phyloP scores from a whole-genome alignment of 1,140 invertebrate species.

The Drosophila micromelanica region DNA sequence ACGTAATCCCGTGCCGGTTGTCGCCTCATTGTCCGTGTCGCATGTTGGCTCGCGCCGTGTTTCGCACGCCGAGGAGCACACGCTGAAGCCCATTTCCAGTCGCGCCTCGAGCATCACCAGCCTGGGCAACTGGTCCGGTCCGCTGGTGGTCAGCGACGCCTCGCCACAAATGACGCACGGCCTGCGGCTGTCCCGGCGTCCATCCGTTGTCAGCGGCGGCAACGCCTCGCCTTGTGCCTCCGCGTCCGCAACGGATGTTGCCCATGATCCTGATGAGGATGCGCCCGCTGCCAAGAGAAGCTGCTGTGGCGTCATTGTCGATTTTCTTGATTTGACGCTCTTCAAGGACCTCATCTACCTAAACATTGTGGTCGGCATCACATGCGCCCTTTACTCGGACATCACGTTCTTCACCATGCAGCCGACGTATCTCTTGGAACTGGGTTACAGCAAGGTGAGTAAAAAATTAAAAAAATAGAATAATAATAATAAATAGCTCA shows the following conservation, averaged over 20 bases:
- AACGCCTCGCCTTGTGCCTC: neutral
- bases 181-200: conserved; percentile 58
- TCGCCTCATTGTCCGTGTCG: neutral
- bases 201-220: conserved; percentile 16
- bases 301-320: conserved; percentile 84
- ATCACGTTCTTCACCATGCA: conserved; percentile 88
- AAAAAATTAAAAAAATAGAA: neutral
- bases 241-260: neutral
- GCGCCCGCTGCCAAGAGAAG: conserved; percentile 1
- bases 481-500: no score
- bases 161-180: conserved; percentile 74
- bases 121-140: conserved; percentile 83
- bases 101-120: conserved; percentile 82
- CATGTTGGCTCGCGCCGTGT: conserved; percentile 35
- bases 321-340: conserved; percentile 86
- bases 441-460: conserved; percentile 85
- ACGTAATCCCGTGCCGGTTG: neutral
- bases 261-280: neutral
- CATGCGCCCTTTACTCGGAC: conserved; percentile 86
- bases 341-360: conserved; percentile 86
- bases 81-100: conserved; percentile 48
- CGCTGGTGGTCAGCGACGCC: conserved; percentile 77
- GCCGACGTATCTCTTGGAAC: conserved; percentile 85
- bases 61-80: conserved; percentile 58
- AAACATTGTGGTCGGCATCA: conserved; percentile 87